Evolutionary conservation across 2,113 vertebrate genomes (phyloP), one percentile per base, ranked within the genome.

Genomic region (Oophaga pumilio): DNA sequence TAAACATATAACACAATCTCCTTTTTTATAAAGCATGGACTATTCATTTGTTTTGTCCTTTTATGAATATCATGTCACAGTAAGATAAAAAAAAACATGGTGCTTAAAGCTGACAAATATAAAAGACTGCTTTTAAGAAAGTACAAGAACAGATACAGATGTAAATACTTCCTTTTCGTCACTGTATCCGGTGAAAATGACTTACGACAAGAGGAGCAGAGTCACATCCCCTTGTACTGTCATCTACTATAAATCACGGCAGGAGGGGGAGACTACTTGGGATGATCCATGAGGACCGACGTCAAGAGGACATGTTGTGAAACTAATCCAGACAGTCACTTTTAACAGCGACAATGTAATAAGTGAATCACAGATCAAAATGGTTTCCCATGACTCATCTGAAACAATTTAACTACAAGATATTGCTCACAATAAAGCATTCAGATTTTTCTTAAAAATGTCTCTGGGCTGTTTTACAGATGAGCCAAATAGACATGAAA

Each of bases 361-460:
- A 79, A 57, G 62, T 87, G 77, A 87, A 82, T 87, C 85, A 87
- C 26, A 62, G 53, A 87, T 87, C 52, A 81, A 86, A 87, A 82
- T 76, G 28, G 57, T 24, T 76, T 87, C 68, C 18, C 17, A 28
- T 87, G 79, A 87, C 69, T 82, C 86, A 87, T 28, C 22, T 49
- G 64, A 9, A 62, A 86, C 76, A 80, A 66, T 80, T 69, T 33
- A 68, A 17, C 24, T 77, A 28, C 11, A 71, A 64, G 33, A 76
- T 60, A 66, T 76, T 62, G 11, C 56, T 28, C 17, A 73, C 26
- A 68, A 28, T 6, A 20, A 17, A 85, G 57, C 18, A 52, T 50
- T 82, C 78, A 64, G 22, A 15, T 80, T 43, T 77, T 77, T 43
- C 50, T 77, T 26, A 77, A 77, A 73, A 77, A 56, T 24, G n/a